Base-by-base conservation (phyloP, 37 sponge, comb jelly and placozoan genomes). In the Geodia barretti region DNA sequence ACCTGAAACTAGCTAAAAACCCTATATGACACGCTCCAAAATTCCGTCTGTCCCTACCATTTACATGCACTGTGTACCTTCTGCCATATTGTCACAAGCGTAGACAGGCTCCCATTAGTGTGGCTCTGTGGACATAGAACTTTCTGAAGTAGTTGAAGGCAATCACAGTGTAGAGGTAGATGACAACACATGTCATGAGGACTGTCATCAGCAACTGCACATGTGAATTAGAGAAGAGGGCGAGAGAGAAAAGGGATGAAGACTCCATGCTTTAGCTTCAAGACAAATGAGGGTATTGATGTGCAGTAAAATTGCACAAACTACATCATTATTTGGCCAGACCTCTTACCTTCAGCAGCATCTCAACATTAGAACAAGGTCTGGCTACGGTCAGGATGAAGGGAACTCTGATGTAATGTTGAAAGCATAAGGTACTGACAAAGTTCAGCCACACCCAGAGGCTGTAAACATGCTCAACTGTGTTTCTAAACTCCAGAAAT, bases 61-160 rank as follows among this genome's bases (percentile, higher is more conserved):
- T 47, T 47, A 47, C 14, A 14, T 17, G 7, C 7, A 47, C 14
- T 7, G 54, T 14, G 7, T 43, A 95, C 96, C 77, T 70, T 78
- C n/a, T 58, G 73, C 58, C 96, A 95, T 95, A 81, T 58, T 79
- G 41, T 89, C 79, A 70, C 96, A 95, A 42, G 85, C 78, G 67
- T 79, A 66, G 23, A 74, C 58, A 33, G 80, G 32, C 30, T 58
- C 73, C 60, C 80, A 47, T 63, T 41, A 3, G 59, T 31, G 0
- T 20, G 39, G 2, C 29, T 14, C 31, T 85, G 74, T 41, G 38
- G n/a, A 19, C 41, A 39, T 97, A 97, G 87, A 84, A 97, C 76
- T 91, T 83, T n/a, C 92, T 73, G 79, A 97, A 97, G 80, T 94
- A 90, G 87, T 91, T 94, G 83, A 97, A 97, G 19, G 95, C 97